These are phyloP conservation scores for Tragelaphus buxtoni DNA, from an alignment of 2,113 vertebrate genomes.

Conservation along the genomic window DNA sequence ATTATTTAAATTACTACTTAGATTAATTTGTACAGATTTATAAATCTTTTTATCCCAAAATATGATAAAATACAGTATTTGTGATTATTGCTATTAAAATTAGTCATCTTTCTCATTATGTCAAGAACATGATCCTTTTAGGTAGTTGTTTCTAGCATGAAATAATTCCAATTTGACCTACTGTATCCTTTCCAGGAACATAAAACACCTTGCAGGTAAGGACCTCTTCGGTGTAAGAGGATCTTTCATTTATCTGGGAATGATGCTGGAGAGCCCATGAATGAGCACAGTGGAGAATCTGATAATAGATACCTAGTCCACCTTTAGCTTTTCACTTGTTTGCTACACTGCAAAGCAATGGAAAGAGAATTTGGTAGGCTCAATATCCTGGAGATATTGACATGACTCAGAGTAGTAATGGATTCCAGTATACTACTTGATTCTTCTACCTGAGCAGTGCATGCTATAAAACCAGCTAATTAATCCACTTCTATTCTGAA, in stretches of 20 bases:
- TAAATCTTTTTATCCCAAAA: neutral
- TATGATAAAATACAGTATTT: neutral
- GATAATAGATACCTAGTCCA: neutral
- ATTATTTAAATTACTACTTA: slow-evolving; percentile 34
- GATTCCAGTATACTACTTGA: neutral
- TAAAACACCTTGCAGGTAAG: neutral
- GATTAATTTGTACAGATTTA: neutral
- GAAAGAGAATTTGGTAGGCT: neutral
- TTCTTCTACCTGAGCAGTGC: neutral
- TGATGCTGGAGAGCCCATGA: neutral
- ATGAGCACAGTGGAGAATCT: neutral
- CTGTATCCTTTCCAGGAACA: neutral
- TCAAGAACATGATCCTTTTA: slow-evolving; percentile 9
- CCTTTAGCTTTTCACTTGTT: neutral
- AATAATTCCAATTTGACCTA: neutral
- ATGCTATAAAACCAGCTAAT: neutral
- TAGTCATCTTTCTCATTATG: neutral
- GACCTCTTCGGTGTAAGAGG: neutral
- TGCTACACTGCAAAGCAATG: neutral
- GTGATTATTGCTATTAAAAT: slow-evolving; percentile 29
- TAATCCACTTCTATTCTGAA: slow-evolving; percentile 23
- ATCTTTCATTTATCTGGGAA: neutral
- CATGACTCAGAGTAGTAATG: neutral
- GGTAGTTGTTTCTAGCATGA: neutral
- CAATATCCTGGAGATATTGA: neutral